Evolutionary conservation across 1,140 invertebrate genomes (phyloP).

Genomic region (Zelostemma sp.): DNA sequence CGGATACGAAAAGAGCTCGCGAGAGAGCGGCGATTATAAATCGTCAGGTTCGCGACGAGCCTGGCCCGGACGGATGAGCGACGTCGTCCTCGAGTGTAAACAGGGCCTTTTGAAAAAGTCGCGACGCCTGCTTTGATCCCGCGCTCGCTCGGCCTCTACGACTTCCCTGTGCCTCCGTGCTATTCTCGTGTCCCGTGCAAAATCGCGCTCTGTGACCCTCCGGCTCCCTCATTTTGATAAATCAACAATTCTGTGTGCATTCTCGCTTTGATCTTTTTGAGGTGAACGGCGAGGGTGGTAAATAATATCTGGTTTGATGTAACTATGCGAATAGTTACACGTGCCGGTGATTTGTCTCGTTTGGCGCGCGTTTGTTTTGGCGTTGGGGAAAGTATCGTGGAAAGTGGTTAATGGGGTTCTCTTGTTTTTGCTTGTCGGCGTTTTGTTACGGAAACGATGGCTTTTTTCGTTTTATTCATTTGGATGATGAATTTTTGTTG

Average conservation of each 20-base stretch:
- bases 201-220: not conserved
- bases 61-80: constrained; percentile 18
- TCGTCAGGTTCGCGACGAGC: constrained; percentile 9
- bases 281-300: not conserved
- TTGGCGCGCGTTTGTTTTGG: too few relatives aligned
- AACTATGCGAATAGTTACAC: too few relatives aligned
- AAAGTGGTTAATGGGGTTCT: too few relatives aligned
- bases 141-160: not conserved
- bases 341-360: too few relatives aligned
- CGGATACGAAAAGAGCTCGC: constrained; percentile 23
- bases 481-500: too few relatives aligned
- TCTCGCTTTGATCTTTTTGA: constrained; percentile 31
- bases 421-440: too few relatives aligned
- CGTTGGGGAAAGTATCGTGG: too few relatives aligned
- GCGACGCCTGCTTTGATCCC: constrained; percentile 36
- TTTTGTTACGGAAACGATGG: too few relatives aligned
- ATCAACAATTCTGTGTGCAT: not conserved
- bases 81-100: constrained; percentile 35
- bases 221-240: not conserved
- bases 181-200: constrained; percentile 25
- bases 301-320: not conserved
- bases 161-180: constrained; percentile 18
- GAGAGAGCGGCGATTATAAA: constrained; percentile 40
- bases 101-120: constrained; percentile 38
- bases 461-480: too few relatives aligned